Percentiles rank a stretch among this genome's conserved stretches.
Conservation (phyloP, 2,888 invertebrate species). For the Drosophila subsilvestris region DNA sequence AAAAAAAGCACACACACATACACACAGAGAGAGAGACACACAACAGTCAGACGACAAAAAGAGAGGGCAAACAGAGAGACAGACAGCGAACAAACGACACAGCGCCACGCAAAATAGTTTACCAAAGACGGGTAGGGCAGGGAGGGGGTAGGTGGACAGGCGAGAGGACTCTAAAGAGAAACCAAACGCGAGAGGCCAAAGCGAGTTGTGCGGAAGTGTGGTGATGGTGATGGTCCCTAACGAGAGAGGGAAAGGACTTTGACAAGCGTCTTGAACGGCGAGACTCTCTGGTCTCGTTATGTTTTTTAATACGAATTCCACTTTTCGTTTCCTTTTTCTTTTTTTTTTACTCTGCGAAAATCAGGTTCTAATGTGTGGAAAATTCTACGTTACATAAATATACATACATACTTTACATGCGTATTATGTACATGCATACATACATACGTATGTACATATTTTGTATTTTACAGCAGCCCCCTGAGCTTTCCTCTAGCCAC, state of each 20-base stretch:
- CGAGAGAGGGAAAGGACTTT: conserved; percentile 38
- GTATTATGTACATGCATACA: background rate
- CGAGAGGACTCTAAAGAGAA: background rate
- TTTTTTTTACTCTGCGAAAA: conserved; percentile 6
- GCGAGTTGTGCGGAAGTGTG: too few species aligned
- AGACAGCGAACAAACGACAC: background rate
- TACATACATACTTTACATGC: background rate
- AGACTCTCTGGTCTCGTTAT: conserved; percentile 4
- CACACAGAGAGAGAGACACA: conserved; percentile 42
- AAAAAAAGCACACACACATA: conserved; percentile 53
- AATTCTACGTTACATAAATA: too few species aligned
- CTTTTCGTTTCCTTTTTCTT: conserved; percentile 1
- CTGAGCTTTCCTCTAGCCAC: too few species aligned
- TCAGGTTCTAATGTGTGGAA: conserved; percentile 22
- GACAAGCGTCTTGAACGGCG: background rate
- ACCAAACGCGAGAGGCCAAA: conserved; percentile 26
- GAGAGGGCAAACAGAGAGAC: conserved; percentile 29
- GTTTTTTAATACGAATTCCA: conserved; percentile 18
- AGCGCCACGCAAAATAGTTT: conserved; percentile 1
- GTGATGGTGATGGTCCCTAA: background rate
- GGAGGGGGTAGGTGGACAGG: background rate
- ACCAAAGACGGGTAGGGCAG: background rate
- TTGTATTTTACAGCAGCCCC: background rate
- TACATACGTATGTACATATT: background rate
- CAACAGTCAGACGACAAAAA: conserved; percentile 70